Evolutionary conservation across 2,113 vertebrate genomes (phyloP), one percentile per base, ranked within the genome.

Genomic region (Trinectes maculatus): DNA sequence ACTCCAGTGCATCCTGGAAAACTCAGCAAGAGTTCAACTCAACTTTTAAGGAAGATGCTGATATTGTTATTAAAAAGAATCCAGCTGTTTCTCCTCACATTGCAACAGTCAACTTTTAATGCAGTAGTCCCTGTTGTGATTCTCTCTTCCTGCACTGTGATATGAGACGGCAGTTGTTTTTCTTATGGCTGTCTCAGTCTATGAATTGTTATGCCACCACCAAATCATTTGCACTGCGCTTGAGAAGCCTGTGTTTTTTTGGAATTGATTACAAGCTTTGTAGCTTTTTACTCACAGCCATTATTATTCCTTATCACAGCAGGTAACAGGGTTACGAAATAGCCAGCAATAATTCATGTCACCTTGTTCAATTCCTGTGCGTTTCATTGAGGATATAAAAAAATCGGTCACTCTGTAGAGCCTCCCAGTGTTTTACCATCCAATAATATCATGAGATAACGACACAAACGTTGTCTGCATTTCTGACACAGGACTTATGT

Each of bases 21-120:
- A 40, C 31, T 68, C 54, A 11, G 58, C 21, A 25, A 47, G 43
- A 72, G 48, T 66, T 77, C 34, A 37, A 15, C 22, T 59, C 16
- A 8, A 37, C 16, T 43, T 59, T 33, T 34, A 3, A 46, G 13
- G 6, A 1, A 33, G 7, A 22, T 8, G 3, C 42, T 43, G 2
- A n/a, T n/a, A n/a, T n/a, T n/a, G n/a, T n/a, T n/a, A n/a, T n/a
- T n/a, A n/a, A n/a, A n/a, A n/a, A n/a, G 33, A 19, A 43, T 10
- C 37, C 39, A 48, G 15, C 60, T 71, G 31, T 54, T 40, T 53
- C 59, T 16, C 6, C 36, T 75, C 49, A 61, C 26, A 25, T 42
- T 42, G 12, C 39, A 39, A 6, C 2, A 6, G 40, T 43, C 18
- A 19, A 43, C 40, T 43, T 3, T 43, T 10, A 8, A n/a, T n/a